Evolutionary conservation across 1,140 invertebrate genomes (phyloP).

Genomic region (Drosophila serrata): DNA sequence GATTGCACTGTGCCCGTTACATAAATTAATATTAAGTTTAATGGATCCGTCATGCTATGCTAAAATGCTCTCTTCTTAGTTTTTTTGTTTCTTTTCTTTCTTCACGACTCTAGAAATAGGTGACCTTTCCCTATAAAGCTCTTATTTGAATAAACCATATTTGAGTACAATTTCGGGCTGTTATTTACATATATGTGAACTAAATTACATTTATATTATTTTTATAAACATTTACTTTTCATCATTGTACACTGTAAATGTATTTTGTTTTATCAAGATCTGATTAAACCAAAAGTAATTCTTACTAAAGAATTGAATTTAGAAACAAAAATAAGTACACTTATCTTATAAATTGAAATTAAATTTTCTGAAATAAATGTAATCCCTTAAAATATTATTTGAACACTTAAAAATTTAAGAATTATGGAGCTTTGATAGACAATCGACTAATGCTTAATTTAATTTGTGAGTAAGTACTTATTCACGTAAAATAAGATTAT

Average conservation of each 20-base stretch:
- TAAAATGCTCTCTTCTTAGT: not conserved
- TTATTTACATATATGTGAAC: not conserved
- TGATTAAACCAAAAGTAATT: not conserved
- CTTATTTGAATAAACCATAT: not conserved
- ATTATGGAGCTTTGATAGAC: not conserved
- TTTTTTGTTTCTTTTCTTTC: conserved; percentile 4
- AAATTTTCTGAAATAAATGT: not conserved
- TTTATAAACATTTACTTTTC: conserved; percentile 7
- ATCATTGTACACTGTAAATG: not conserved
- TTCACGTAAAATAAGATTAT: not conserved
- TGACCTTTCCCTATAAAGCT: conserved; percentile 24
- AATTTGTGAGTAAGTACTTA: not conserved
- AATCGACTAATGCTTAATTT: not conserved
- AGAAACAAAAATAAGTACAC: not conserved
- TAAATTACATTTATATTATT: not conserved
- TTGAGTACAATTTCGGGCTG: not conserved
- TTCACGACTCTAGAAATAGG: not conserved
- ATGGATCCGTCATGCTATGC: conserved; percentile 19
- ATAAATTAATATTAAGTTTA: conserved; percentile 62
- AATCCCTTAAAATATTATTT: not conserved
- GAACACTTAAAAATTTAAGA: not conserved
- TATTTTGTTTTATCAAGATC: no score
- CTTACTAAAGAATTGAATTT: not conserved
- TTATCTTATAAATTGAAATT: not conserved
- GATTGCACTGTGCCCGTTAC: conserved; percentile 59